Percentiles rank a stretch among this genome's conserved stretches.
Evolutionary conservation across 2,113 vertebrate species (phyloP).

Genomic region (Tor tambroides): DNA sequence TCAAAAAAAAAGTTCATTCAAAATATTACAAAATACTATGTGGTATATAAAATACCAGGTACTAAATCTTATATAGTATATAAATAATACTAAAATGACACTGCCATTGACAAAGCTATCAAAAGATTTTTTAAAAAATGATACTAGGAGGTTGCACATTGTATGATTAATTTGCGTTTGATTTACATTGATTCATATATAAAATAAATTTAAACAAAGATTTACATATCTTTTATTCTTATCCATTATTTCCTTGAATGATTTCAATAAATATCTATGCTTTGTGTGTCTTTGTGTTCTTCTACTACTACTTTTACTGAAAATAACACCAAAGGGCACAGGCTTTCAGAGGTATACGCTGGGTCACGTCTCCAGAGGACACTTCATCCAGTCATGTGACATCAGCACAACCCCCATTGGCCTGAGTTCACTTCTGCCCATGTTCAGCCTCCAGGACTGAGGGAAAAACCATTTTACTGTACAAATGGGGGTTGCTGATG

Average conservation of each 20-base stretch:
- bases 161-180: background rate
- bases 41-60: too few relatives aligned
- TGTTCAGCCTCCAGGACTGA: background rate
- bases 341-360: background rate
- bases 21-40: too few relatives aligned
- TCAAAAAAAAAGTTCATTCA: too few relatives aligned
- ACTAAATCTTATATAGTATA: background rate
- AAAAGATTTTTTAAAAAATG: too few relatives aligned
- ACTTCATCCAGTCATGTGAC: conserved; percentile 27
- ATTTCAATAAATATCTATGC: background rate
- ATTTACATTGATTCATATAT: background rate
- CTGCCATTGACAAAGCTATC: background rate
- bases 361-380: conserved; percentile 22
- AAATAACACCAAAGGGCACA: background rate
- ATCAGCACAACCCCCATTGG: conserved; percentile 18
- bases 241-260: background rate
- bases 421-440: conserved; percentile 1
- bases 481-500: conserved; percentile 6
- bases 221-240: background rate
- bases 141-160: background rate
- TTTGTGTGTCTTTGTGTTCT: background rate
- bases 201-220: background rate
- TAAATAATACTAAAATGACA: background rate
- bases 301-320: background rate
- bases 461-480: conserved; percentile 8